A percentile compares a stretch with the other conserved stretches of the same genome.
Conservation (phyloP, 2,888 invertebrate genomes). For the Lacanobia oleracea region DNA sequence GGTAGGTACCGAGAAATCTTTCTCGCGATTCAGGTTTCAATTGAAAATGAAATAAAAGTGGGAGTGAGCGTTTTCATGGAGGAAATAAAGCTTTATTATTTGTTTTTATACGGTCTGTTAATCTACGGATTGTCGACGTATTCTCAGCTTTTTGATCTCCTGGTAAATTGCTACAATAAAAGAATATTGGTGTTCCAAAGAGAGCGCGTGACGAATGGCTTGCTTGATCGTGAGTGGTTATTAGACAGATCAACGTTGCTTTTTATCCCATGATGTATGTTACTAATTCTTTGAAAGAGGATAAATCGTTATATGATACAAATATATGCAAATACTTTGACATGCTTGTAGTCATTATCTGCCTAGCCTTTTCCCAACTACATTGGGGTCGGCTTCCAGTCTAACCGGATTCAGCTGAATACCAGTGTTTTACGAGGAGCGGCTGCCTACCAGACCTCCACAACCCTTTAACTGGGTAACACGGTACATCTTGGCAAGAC, state of each 20-base stretch:
- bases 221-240: background rate
- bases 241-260: background rate
- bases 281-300: background rate
- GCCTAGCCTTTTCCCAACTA: no score
- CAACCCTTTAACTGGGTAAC: no score
- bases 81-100: slow-evolving; percentile 48
- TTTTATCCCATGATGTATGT: background rate
- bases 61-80: slow-evolving; percentile 27
- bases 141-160: slow-evolving; percentile 38
- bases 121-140: slow-evolving; percentile 20
- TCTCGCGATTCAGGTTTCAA: slow-evolving; percentile 40
- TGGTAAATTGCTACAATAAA: slow-evolving; percentile 42
- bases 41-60: slow-evolving; percentile 55
- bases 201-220: background rate
- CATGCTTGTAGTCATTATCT: no score
- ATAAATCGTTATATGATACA: background rate
- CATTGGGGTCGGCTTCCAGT: no score
- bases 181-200: slow-evolving; percentile 10
- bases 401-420: no score
- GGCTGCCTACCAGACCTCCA: no score
- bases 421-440: no score
- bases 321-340: background rate
- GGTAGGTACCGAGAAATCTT: slow-evolving; percentile 26
- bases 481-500: no score
- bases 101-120: slow-evolving; percentile 46